A percentile compares a stretch with the other conserved stretches of the same genome.
Evolutionary conservation across 2,888 invertebrate species (phyloP).

Genomic region (Eupsilia transversa): DNA sequence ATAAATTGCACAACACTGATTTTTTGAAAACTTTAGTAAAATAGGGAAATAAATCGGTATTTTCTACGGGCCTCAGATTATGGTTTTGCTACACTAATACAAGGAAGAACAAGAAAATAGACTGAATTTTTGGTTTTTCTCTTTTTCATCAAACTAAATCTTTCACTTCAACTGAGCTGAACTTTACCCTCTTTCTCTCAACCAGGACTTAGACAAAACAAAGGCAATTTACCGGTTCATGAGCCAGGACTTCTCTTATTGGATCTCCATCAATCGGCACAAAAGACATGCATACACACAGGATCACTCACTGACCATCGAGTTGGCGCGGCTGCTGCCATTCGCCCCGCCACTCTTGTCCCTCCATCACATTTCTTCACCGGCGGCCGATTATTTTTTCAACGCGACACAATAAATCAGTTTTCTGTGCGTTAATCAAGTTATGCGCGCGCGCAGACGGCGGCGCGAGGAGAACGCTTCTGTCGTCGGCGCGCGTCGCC

Average conservation of each 20-base stretch:
- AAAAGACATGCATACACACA: slow-evolving; percentile 65
- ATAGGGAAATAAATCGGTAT: not conserved
- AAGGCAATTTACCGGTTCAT: slow-evolving; percentile 48
- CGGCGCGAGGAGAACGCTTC: slow-evolving; percentile 91
- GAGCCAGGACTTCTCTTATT: slow-evolving; percentile 56
- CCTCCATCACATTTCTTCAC: slow-evolving; percentile 89
- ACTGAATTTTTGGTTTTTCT: not conserved
- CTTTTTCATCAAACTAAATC: slow-evolving; percentile 32
- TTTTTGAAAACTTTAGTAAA: not conserved
- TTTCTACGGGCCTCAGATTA: not conserved
- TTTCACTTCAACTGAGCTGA: slow-evolving; percentile 46
- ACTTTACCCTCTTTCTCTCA: slow-evolving; percentile 41
- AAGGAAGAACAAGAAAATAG: not conserved
- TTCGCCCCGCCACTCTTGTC: slow-evolving; percentile 88
- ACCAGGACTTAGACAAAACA: slow-evolving; percentile 51
- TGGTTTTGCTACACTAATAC: not conserved
- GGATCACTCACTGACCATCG: slow-evolving; percentile 85
- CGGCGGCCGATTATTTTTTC: slow-evolving; percentile 87
- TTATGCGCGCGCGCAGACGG: slow-evolving; percentile 82
- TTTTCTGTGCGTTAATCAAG: slow-evolving; percentile 87
- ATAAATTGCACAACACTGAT: slow-evolving; percentile 32
- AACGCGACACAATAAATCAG: slow-evolving; percentile 90
- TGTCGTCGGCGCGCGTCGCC: slow-evolving; percentile 94
- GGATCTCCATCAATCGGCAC: slow-evolving; percentile 54
- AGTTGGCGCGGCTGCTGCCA: slow-evolving; percentile 86